These are phyloP conservation scores for Eurois occulta DNA, from an alignment of 2,888 invertebrate species.

Conservation along the genomic window DNA sequence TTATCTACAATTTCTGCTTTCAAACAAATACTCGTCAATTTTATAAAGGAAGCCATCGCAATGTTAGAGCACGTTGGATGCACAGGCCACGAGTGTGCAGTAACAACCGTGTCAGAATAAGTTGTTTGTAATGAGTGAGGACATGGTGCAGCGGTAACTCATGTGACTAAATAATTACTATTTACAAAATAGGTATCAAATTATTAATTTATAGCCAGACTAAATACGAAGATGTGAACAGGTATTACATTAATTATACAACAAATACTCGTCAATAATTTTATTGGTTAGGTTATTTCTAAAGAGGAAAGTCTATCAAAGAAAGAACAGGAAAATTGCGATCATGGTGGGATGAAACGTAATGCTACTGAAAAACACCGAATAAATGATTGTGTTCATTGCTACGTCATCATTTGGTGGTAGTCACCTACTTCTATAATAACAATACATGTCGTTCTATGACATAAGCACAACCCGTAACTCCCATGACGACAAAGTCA, in stretches of 20 bases:
- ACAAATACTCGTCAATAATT: no score
- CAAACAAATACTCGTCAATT: not conserved
- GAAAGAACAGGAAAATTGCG: slow-evolving; percentile 1
- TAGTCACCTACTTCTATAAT: not conserved
- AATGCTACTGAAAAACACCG: not conserved
- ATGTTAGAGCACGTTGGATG: slow-evolving; percentile 2
- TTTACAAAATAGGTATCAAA: not conserved
- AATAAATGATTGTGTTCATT: not conserved
- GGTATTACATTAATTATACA: no score
- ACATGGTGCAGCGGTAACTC: not conserved
- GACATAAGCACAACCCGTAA: not conserved
- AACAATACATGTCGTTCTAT: slow-evolving; percentile 17
- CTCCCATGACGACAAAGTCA: slow-evolving; percentile 7
- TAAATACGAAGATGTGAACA: not conserved
- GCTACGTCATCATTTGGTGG: not conserved
- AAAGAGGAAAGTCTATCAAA: not conserved
- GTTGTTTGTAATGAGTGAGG: slow-evolving; percentile 14
- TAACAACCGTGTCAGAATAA: slow-evolving; percentile 19
- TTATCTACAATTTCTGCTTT: not conserved
- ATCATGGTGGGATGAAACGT: not conserved
- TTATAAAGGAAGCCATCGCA: slow-evolving; percentile 7
- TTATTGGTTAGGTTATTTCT: no score
- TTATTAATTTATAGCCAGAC: not conserved
- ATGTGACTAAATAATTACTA: not conserved
- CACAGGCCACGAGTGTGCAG: slow-evolving; percentile 25